These are phyloP conservation scores for Nectonema munidae DNA, from an alignment of 2,888 invertebrate species.

Conservation along the genomic window DNA sequence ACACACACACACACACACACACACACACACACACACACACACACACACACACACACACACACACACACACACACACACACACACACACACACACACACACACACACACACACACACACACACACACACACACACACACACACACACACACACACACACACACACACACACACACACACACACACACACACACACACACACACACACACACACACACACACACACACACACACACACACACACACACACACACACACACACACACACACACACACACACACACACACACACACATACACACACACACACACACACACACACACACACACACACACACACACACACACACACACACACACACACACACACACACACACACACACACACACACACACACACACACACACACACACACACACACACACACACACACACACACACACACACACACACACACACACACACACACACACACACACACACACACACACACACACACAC, in stretches of 20 bases:
- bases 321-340: background rate
- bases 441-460: too few relatives aligned
- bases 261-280: too few relatives aligned
- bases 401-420: too few relatives aligned
- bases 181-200: constrained; percentile 1
- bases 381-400: constrained; percentile 5
- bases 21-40: constrained; percentile 5
- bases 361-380: constrained; percentile 5
- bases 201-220: constrained; percentile 1
- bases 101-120: background rate
- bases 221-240: background rate
- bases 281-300: constrained; percentile 5
- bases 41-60: constrained; percentile 5
- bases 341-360: background rate
- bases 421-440: too few relatives aligned
- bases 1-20: too few relatives aligned
- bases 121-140: background rate
- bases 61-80: constrained; percentile 5
- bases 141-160: too few relatives aligned
- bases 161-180: constrained; percentile 1
- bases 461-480: too few relatives aligned
- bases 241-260: too few relatives aligned
- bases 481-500: too few relatives aligned
- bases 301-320: background rate
- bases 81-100: constrained; percentile 1